These are phyloP conservation scores for Ptychochromis oligacanthus DNA, from an alignment of 2,113 vertebrate genomes.

Conservation along the genomic window DNA sequence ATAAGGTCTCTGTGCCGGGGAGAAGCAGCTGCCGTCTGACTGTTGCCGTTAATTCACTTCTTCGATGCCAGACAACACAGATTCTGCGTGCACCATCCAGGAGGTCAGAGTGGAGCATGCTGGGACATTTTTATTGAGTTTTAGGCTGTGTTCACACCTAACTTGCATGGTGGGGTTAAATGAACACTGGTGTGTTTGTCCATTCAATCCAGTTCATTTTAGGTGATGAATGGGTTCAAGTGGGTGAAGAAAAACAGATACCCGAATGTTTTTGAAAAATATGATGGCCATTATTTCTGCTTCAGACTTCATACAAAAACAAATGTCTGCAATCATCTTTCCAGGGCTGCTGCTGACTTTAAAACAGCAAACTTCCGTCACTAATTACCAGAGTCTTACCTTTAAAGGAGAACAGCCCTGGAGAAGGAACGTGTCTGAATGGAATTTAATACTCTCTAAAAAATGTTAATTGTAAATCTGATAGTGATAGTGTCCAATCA, in stretches of 20 bases:
- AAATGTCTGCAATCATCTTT: neutral
- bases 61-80: constrained; percentile 48
- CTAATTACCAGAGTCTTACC: neutral
- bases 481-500: too few relatives aligned
- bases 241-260: neutral
- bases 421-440: neutral
- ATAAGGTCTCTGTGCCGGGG: neutral
- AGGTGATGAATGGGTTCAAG: neutral
- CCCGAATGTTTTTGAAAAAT: neutral
- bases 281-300: neutral
- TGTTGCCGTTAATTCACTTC: constrained; percentile 56
- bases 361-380: neutral
- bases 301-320: neutral
- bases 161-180: neutral
- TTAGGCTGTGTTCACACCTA: constrained; percentile 13
- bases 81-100: neutral
- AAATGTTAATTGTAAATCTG: too few relatives aligned
- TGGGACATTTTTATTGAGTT: constrained; percentile 60
- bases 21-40: constrained; percentile 50
- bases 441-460: neutral
- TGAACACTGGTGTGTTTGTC: constrained; percentile 33
- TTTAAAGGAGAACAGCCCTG: neutral
- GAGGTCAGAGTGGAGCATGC: constrained; percentile 57
- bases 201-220: constrained; percentile 33
- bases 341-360: neutral